Conservation (phyloP, 1,140 invertebrate species). For the Riptortus pedestris region DNA sequence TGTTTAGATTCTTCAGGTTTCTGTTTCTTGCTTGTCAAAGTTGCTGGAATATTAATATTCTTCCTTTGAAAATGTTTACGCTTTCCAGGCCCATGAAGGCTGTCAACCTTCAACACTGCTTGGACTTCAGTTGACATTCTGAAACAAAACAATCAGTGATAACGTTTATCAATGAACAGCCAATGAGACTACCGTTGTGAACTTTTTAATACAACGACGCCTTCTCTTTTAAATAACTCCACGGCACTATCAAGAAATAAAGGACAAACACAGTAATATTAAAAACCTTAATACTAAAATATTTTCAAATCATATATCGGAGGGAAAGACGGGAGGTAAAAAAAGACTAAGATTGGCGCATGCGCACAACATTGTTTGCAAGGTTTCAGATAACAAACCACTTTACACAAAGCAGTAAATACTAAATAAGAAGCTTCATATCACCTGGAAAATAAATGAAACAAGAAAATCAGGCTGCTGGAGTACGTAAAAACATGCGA, state of each 20-base stretch:
- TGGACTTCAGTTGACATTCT: constrained; percentile 24
- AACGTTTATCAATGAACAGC: constrained; percentile 5
- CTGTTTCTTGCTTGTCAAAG: constrained; percentile 18
- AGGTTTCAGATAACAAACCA: constrained; percentile 14
- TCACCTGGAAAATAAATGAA: background rate
- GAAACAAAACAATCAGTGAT: constrained; percentile 5
- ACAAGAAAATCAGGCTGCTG: background rate
- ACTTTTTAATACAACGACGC: background rate
- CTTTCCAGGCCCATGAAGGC: background rate
- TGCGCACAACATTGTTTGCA: constrained; percentile 1
- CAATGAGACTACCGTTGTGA: background rate
- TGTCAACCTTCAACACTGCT: constrained; percentile 20
- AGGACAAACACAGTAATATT: background rate
- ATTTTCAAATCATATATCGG: background rate
- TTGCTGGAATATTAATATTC: constrained; percentile 3
- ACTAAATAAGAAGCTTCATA: background rate
- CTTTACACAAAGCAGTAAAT: background rate
- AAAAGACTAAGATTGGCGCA: constrained; percentile 57
- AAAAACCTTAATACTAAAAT: background rate
- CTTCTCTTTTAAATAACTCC: background rate
- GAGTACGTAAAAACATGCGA: background rate
- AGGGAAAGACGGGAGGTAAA: constrained; percentile 56
- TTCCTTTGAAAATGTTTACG: background rate
- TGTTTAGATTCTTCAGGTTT: constrained; percentile 13
- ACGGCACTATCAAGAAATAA: background rate